phyloP scores from a whole-genome alignment of 1,140 invertebrate species.

The Amphibalanus amphitrite region DNA sequence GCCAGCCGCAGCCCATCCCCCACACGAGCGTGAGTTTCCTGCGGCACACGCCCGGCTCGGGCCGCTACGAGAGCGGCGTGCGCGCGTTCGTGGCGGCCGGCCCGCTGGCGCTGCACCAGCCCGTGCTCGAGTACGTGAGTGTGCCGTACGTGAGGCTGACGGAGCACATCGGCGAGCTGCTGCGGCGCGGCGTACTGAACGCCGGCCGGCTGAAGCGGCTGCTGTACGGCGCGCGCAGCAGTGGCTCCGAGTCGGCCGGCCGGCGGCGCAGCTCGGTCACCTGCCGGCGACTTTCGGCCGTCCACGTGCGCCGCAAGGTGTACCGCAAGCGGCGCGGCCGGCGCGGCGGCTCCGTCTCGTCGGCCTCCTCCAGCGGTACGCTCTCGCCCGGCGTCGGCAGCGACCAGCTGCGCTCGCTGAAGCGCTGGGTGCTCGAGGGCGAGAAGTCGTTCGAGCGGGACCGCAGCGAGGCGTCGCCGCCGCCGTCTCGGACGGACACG shows the following conservation, averaged over 20 bases:
- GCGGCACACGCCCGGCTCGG: slow-evolving; percentile 2
- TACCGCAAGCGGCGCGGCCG: background rate
- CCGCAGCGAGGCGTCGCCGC: background rate
- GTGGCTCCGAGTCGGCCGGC: slow-evolving; percentile 6
- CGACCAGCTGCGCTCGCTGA: background rate
- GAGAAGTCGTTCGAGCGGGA: slow-evolving; percentile 3
- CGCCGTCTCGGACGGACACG: background rate
- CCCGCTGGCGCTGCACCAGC: slow-evolving; percentile 25
- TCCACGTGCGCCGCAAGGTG: background rate
- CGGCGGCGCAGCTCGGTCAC: background rate
- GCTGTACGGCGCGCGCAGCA: slow-evolving; percentile 31
- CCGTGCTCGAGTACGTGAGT: slow-evolving; percentile 35
- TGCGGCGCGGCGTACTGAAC: slow-evolving; percentile 48
- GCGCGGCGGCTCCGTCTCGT: background rate
- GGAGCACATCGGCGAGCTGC: slow-evolving; percentile 49
- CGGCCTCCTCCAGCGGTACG: background rate
- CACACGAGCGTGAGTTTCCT: slow-evolving; percentile 5
- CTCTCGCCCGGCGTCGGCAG: background rate
- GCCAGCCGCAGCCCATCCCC: slow-evolving; percentile 26
- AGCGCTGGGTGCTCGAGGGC: background rate
- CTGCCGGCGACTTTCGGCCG: background rate
- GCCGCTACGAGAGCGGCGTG: background rate
- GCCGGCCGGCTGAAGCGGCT: slow-evolving; percentile 49
- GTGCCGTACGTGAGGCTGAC: slow-evolving; percentile 50
- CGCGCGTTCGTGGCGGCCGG: slow-evolving; percentile 14